A percentile compares a stretch with the other conserved stretches of the same genome.
phyloP scores from a whole-genome alignment of 2,797 vertebrate genomes.

The Limnodromus scolopaceus region DNA sequence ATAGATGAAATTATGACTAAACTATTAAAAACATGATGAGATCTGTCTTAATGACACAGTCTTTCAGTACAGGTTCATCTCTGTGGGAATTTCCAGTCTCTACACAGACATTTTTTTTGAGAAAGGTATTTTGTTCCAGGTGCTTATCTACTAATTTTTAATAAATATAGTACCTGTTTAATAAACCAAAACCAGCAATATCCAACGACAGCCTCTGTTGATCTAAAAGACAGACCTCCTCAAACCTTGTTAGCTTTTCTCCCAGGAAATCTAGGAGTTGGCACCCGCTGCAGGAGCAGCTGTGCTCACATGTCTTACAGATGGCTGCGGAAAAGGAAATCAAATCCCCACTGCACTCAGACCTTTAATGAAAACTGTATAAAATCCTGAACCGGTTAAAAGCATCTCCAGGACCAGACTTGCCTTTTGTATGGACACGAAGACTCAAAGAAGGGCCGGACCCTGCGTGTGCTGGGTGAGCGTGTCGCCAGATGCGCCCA shows the following conservation, averaged over 20 bases:
- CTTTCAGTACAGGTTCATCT: not conserved
- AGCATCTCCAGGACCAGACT: not conserved
- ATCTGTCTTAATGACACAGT: not conserved
- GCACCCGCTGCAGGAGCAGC: conserved; percentile 27
- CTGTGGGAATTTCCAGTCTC: not conserved
- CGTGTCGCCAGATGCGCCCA: rapidly evolving
- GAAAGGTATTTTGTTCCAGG: not conserved
- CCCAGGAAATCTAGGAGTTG: conserved; percentile 28
- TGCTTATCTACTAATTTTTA: not conserved
- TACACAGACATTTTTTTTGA: not conserved
- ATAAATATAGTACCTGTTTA: not conserved
- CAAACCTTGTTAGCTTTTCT: conserved; percentile 12
- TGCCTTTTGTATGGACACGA: rapidly evolving
- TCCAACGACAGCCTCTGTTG: not conserved
- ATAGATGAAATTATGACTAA: not conserved
- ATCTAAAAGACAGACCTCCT: not conserved
- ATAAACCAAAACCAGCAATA: not conserved
- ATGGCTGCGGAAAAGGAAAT: not conserved
- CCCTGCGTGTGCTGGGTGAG: rapidly evolving
- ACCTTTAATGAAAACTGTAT: not conserved
- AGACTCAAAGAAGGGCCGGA: rapidly evolving
- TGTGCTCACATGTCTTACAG: not conserved
- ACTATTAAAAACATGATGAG: not conserved
- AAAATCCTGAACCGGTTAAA: not conserved
- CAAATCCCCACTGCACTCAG: not conserved